phyloP scores from a whole-genome alignment of 2,888 invertebrate species.

The Brachyptera risi region DNA sequence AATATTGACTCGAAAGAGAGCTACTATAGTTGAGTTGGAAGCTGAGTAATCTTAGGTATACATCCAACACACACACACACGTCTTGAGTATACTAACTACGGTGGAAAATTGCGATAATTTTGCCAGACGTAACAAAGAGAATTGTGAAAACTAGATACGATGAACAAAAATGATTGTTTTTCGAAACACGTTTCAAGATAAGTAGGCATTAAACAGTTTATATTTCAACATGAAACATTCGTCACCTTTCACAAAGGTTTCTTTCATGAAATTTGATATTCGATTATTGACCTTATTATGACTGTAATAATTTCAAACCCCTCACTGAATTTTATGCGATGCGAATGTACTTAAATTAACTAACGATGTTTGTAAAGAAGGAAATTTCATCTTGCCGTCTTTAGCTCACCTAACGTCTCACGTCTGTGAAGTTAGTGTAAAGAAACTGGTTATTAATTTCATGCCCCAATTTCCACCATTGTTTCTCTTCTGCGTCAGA shows the following conservation, averaged over 20 bases:
- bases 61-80: conserved; percentile 6
- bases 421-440: conserved; percentile 14
- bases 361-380: conserved; percentile 20
- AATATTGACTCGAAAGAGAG: conserved; percentile 29
- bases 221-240: too few species aligned
- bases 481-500: background rate
- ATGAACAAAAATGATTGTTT: background rate
- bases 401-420: conserved; percentile 16
- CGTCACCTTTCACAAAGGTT: too few species aligned
- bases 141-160: conserved; percentile 4
- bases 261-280: too few species aligned
- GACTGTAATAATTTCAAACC: too few species aligned
- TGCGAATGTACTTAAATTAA: conserved; percentile 14
- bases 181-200: too few species aligned
- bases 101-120: background rate
- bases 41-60: conserved; percentile 23
- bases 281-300: too few species aligned
- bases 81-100: background rate
- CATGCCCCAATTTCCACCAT: conserved; percentile 11
- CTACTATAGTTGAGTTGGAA: conserved; percentile 1
- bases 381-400: conserved; percentile 15
- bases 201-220: too few species aligned
- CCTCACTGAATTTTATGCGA: too few species aligned
- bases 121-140: background rate
- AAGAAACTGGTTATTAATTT: conserved; percentile 14